Conservation (phyloP, 2,113 vertebrate genomes). For the Prionailurus viverrinus region DNA sequence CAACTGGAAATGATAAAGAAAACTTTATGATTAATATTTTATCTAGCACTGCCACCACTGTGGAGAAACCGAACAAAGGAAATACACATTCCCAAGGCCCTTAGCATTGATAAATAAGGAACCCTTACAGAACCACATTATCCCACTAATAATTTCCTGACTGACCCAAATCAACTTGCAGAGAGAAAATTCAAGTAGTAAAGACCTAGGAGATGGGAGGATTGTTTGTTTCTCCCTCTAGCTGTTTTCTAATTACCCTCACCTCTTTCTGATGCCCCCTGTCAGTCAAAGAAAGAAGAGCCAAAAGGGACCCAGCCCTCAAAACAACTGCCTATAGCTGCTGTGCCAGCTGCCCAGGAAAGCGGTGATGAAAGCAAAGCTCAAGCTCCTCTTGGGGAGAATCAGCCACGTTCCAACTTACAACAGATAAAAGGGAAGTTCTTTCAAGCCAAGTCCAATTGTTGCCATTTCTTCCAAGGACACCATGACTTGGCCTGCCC, state of each 20-base stretch:
- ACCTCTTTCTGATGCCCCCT: not conserved
- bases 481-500: too few relatives aligned
- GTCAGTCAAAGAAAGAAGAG: conserved; percentile 23
- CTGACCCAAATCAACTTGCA: conserved; percentile 45
- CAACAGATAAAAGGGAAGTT: not conserved
- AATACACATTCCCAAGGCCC: conserved; percentile 41
- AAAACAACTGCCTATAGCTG: not conserved
- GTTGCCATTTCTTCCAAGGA: conserved; percentile 1
- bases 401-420: not conserved
- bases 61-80: conserved; percentile 64
- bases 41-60: conserved; percentile 63
- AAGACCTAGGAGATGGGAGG: not conserved
- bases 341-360: not conserved
- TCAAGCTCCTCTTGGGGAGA: not conserved
- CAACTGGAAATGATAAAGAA: conserved; percentile 60
- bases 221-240: conserved; percentile 28
- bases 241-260: conserved; percentile 50
- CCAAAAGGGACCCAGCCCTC: not conserved
- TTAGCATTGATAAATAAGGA: conserved; percentile 33
- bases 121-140: not conserved
- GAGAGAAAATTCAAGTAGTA: conserved; percentile 42
- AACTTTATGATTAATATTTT: conserved; percentile 76
- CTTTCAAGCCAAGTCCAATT: not conserved
- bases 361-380: not conserved
- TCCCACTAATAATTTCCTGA: conserved; percentile 54